Evolutionary conservation across 2,888 invertebrate genomes (phyloP).

Genomic region (Scrobipalpa costella): DNA sequence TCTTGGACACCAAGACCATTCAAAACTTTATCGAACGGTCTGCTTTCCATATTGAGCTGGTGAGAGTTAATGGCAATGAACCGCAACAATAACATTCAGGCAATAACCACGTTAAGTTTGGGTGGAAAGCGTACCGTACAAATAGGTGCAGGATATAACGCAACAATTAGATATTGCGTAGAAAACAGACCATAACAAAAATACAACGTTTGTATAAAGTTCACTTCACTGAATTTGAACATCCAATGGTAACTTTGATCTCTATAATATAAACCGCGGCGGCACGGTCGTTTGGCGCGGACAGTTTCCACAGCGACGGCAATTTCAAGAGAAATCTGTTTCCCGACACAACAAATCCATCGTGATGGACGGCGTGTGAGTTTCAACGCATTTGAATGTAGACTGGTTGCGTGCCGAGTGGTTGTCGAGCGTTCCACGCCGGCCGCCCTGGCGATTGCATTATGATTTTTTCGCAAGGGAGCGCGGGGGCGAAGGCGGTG

Average conservation of each 20-base stretch:
- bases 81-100: constrained; percentile 21
- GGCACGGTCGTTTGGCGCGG: constrained; percentile 47
- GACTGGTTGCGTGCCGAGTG: constrained; percentile 76
- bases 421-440: constrained; percentile 76
- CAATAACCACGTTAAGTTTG: background rate
- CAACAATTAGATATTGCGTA: background rate
- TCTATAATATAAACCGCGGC: constrained; percentile 41
- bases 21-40: constrained; percentile 25
- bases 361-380: constrained; percentile 79
- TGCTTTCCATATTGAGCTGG: constrained; percentile 31
- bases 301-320: constrained; percentile 61
- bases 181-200: constrained; percentile 19
- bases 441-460: constrained; percentile 80
- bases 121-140: background rate
- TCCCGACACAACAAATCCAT: constrained; percentile 74
- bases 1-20: constrained; percentile 6
- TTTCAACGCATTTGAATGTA: constrained; percentile 78
- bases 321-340: constrained; percentile 71
- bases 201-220: constrained; percentile 50
- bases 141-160: constrained; percentile 7
- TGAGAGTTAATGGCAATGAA: constrained; percentile 29
- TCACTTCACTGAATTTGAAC: constrained; percentile 71
- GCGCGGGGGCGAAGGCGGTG: constrained; percentile 66
- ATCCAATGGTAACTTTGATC: constrained; percentile 72
- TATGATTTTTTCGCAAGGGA: constrained; percentile 80